phyloP scores from a whole-genome alignment of 2,888 invertebrate genomes.

The Drosophila gaucha region DNA sequence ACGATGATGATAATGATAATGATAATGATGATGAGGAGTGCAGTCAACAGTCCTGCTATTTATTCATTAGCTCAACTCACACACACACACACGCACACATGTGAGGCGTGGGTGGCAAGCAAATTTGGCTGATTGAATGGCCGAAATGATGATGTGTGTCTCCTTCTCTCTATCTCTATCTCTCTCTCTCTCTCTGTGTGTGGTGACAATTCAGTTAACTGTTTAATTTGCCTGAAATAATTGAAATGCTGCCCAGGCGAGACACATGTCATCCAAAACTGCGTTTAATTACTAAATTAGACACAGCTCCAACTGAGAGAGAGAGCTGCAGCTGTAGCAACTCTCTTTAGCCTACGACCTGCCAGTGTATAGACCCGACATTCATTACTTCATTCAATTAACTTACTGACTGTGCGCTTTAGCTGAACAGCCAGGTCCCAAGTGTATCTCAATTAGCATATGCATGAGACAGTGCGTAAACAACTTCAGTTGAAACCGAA shows the following conservation, averaged over 20 bases:
- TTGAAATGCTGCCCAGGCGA: constrained; percentile 66
- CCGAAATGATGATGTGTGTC: constrained; percentile 28
- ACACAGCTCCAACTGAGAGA: constrained; percentile 10
- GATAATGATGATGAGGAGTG: constrained; percentile 31
- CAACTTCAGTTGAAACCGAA: constrained; percentile 54
- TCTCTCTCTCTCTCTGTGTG: constrained; percentile 3
- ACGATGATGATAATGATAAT: constrained; percentile 16
- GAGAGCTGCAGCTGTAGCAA: constrained; percentile 7
- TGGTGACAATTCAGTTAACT: constrained; percentile 77
- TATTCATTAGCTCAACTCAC: constrained; percentile 65
- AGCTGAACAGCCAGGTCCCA: constrained; percentile 18
- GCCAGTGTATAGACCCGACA: constrained; percentile 15
- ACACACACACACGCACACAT: constrained; percentile 10
- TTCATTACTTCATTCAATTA: constrained; percentile 51
- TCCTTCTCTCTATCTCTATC: not conserved
- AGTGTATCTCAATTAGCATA: constrained; percentile 26
- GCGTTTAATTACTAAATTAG: constrained; percentile 79
- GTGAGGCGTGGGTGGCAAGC: constrained; percentile 29
- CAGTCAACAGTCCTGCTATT: constrained; percentile 50
- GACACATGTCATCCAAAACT: constrained; percentile 34
- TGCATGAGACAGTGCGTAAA: constrained; percentile 26
- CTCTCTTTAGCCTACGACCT: not conserved
- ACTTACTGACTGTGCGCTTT: constrained; percentile 7
- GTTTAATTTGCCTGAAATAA: constrained; percentile 81
- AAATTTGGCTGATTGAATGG: constrained; percentile 64